Conservation (phyloP, 2,888 invertebrate species). For the Eristalis intricaria region DNA sequence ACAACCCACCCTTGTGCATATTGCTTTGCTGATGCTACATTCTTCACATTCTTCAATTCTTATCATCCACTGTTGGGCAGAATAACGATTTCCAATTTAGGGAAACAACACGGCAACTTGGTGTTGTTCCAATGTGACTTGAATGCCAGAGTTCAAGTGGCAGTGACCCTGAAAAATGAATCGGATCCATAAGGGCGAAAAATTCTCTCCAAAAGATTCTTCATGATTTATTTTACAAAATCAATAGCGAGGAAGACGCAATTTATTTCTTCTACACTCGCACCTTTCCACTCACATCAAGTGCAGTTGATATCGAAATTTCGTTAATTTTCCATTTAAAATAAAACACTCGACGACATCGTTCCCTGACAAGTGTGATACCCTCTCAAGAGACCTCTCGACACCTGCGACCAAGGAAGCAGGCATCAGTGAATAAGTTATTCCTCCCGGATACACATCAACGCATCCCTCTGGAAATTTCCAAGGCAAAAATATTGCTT, state of each 20-base stretch:
- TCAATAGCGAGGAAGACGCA: background rate
- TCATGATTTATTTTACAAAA: background rate
- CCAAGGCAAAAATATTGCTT: background rate
- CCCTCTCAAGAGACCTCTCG: background rate
- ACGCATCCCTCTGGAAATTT: background rate
- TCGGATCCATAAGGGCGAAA: background rate
- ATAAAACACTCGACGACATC: background rate
- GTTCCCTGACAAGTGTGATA: too few relatives aligned
- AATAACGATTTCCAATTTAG: background rate
- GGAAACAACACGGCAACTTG: background rate
- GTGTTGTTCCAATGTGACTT: background rate
- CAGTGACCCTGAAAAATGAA: background rate
- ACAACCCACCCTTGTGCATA: too few relatives aligned
- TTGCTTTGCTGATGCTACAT: background rate
- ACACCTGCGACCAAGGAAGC: background rate
- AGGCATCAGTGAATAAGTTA: background rate
- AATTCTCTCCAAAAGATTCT: background rate
- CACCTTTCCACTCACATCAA: background rate
- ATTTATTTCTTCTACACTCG: background rate
- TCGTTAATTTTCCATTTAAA: conserved; percentile 1
- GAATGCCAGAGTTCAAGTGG: background rate
- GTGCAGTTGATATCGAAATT: background rate
- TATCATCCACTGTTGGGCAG: background rate
- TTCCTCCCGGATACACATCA: background rate
- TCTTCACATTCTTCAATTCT: background rate